Percentiles rank a stretch among this genome's conserved stretches.
Evolutionary conservation across 1,140 invertebrate genomes (phyloP).

Genomic region (Bathynomus jamesi): DNA sequence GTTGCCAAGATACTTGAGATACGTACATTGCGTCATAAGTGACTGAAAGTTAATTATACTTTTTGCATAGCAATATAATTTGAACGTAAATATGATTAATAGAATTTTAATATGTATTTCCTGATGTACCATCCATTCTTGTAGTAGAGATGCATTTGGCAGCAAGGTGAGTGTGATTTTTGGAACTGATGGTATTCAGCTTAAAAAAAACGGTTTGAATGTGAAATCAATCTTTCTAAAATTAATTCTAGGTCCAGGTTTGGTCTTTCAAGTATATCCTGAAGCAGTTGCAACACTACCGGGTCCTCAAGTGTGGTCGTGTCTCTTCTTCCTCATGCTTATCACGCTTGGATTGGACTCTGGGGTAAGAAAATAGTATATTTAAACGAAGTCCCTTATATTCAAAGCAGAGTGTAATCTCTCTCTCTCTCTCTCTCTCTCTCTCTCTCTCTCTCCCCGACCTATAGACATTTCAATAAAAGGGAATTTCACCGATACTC

Average conservation of each 20-base stretch:
- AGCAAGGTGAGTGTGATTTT: background rate
- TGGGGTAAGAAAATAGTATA: conserved; percentile 73
- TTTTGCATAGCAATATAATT: too few relatives aligned
- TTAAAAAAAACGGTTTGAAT: background rate
- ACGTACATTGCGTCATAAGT: too few relatives aligned
- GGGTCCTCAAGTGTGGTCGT: conserved; percentile 75
- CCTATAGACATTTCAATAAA: background rate
- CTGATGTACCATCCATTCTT: too few relatives aligned
- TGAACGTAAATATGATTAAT: too few relatives aligned
- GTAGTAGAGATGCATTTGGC: too few relatives aligned
- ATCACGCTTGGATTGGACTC: conserved; percentile 85
- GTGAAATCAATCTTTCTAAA: background rate
- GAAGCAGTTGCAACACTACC: conserved; percentile 82
- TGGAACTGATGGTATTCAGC: background rate
- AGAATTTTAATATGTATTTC: too few relatives aligned
- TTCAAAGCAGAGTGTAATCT: too few relatives aligned
- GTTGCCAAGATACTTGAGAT: too few relatives aligned
- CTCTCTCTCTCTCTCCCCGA: too few relatives aligned
- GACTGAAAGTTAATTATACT: too few relatives aligned
- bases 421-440: background rate
- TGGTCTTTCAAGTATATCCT: conserved; percentile 88
- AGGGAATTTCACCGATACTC: background rate
- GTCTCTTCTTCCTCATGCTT: conserved; percentile 89
- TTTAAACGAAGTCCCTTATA: too few relatives aligned
- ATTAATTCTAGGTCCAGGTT: conserved; percentile 57